Conservation (phyloP, 2,113 vertebrate genomes). For the Callocephalon fimbriatum region DNA sequence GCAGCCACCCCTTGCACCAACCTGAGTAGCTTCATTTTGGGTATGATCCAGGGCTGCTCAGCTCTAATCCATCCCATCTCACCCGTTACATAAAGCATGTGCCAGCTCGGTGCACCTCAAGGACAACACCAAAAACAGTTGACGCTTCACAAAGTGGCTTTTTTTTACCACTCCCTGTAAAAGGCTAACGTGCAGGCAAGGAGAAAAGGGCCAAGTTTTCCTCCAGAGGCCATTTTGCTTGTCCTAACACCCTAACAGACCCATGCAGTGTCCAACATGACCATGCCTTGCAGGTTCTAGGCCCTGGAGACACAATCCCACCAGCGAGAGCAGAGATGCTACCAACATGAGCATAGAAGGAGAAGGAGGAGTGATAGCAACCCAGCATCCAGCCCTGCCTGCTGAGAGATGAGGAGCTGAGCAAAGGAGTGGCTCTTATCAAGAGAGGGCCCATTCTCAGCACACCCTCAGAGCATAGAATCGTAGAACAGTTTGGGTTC, state of each 20-base stretch:
- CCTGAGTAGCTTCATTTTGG: background rate
- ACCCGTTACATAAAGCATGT: accelerated
- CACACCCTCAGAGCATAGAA: background rate
- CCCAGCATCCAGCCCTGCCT: background rate
- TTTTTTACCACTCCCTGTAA: background rate
- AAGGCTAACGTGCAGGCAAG: accelerated
- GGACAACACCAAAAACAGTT: accelerated
- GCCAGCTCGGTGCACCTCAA: accelerated
- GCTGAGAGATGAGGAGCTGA: background rate
- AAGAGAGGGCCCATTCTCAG: background rate
- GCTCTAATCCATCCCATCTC: background rate
- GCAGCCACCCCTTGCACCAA: background rate
- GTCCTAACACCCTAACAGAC: background rate
- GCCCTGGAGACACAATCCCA: background rate
- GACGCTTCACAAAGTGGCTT: accelerated
- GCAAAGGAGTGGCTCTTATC: background rate
- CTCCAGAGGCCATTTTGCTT: background rate
- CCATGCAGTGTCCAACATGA: background rate
- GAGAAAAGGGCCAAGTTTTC: background rate
- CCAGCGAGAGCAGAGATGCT: background rate
- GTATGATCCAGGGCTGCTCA: background rate
- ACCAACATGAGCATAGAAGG: accelerated
- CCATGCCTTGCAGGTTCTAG: no score
- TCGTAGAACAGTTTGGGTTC: background rate
- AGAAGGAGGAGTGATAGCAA: background rate